phyloP scores from a whole-genome alignment of 2,888 invertebrate genomes.

The Electrophaes corylata region DNA sequence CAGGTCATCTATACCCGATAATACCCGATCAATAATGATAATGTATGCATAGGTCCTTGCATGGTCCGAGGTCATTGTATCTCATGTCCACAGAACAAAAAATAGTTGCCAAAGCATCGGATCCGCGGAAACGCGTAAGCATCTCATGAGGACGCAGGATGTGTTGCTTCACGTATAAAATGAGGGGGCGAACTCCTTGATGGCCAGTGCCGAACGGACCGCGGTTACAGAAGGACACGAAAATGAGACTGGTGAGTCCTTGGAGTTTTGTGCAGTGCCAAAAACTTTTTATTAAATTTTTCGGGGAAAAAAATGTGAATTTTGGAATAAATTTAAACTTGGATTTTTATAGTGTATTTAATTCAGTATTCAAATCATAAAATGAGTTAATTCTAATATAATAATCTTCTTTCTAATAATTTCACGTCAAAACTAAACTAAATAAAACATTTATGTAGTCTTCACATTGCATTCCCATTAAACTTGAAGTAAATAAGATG shows the following conservation, averaged over 20 bases:
- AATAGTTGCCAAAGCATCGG: slow-evolving; percentile 28
- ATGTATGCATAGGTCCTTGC: slow-evolving; percentile 32
- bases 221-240: slow-evolving; percentile 73
- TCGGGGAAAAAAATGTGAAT: not conserved
- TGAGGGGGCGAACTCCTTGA: slow-evolving; percentile 61
- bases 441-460: too few species aligned
- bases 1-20: too few species aligned
- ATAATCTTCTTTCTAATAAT: too few species aligned
- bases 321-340: not conserved
- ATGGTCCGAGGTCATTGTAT: slow-evolving; percentile 77
- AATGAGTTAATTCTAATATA: too few species aligned
- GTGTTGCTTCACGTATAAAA: slow-evolving; percentile 68
- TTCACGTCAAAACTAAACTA: too few species aligned
- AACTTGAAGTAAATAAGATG: too few species aligned
- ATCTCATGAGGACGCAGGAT: slow-evolving; percentile 72
- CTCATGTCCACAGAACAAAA: slow-evolving; percentile 24
- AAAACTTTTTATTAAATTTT: slow-evolving; percentile 8
- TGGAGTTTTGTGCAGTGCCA: slow-evolving; percentile 54
- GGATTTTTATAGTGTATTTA: not conserved
- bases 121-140: slow-evolving; percentile 57
- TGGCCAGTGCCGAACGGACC: slow-evolving; percentile 70
- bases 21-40: too few species aligned
- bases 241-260: slow-evolving; percentile 82
- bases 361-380: too few species aligned
- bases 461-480: too few species aligned